phyloP scores from a whole-genome alignment of 53 echinoderm and acorn worm species.

The Antedon mediterranea region DNA sequence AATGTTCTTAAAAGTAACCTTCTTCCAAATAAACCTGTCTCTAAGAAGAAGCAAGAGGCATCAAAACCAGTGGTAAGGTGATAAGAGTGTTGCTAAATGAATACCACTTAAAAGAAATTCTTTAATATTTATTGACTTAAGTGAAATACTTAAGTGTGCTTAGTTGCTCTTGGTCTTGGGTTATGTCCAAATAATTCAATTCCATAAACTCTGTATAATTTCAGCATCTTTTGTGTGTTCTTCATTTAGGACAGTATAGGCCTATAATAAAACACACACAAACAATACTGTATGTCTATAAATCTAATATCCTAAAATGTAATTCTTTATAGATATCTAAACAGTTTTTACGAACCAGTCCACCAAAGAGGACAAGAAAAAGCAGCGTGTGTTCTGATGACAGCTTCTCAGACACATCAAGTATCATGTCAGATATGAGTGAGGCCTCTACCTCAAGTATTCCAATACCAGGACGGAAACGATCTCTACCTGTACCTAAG shows the following conservation, averaged over 20 bases:
- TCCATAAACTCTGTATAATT: too few relatives aligned
- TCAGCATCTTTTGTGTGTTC: too few relatives aligned
- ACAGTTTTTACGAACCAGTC: conserved; percentile 14
- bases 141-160: too few relatives aligned
- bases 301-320: too few relatives aligned
- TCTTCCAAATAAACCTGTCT: background rate
- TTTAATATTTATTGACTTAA: too few relatives aligned
- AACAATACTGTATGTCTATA: too few relatives aligned
- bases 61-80: too few relatives aligned
- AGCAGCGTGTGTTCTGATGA: conserved; percentile 22
- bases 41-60: background rate
- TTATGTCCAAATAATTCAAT: too few relatives aligned
- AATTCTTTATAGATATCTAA: background rate
- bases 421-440: conserved; percentile 4
- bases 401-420: conserved; percentile 8
- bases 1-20: background rate
- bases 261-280: conserved; percentile 15
- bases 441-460: background rate
- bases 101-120: too few relatives aligned
- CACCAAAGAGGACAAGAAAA: conserved; percentile 34
- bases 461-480: background rate
- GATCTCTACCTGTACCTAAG: background rate
- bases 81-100: too few relatives aligned
- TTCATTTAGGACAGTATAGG: too few relatives aligned
- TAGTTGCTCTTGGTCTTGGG: too few relatives aligned